A percentile compares a stretch with the other conserved stretches of the same genome.
Conservation (phyloP, 2,797 vertebrate species). For the Prionace glauca region DNA sequence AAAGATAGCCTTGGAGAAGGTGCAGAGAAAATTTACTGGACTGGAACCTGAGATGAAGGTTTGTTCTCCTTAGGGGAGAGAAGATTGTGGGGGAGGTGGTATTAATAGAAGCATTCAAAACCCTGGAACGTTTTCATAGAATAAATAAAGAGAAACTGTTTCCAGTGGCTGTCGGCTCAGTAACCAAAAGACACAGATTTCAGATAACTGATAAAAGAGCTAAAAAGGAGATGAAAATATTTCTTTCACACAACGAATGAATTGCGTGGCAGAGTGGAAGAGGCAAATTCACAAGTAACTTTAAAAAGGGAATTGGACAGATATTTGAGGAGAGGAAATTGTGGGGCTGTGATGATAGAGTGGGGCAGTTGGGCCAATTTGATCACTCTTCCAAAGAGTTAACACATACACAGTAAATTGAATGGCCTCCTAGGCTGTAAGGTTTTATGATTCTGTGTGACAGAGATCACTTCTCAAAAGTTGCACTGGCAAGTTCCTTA, state of each 20-base stretch:
- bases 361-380: not conserved
- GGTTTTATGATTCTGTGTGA: not conserved
- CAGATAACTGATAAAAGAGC: not conserved
- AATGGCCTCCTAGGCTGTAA: not conserved
- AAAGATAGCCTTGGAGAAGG: not conserved
- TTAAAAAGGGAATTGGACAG: not conserved
- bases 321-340: not conserved
- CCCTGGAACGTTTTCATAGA: not conserved
- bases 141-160: not conserved
- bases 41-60: not conserved
- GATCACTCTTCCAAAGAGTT: not conserved
- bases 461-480: not conserved
- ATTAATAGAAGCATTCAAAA: not conserved
- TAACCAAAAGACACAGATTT: not conserved
- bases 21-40: not conserved
- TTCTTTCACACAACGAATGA: not conserved
- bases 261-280: not conserved
- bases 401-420: not conserved
- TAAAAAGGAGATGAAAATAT: not conserved
- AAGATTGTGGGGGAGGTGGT: not conserved
- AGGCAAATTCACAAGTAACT: not conserved
- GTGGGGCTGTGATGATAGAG: not conserved
- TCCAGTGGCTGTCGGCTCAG: not conserved
- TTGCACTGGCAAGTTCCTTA: not conserved
- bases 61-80: not conserved